phyloP scores from a whole-genome alignment of 2,113 vertebrate species.

The Chaenocephalus aceratus region DNA sequence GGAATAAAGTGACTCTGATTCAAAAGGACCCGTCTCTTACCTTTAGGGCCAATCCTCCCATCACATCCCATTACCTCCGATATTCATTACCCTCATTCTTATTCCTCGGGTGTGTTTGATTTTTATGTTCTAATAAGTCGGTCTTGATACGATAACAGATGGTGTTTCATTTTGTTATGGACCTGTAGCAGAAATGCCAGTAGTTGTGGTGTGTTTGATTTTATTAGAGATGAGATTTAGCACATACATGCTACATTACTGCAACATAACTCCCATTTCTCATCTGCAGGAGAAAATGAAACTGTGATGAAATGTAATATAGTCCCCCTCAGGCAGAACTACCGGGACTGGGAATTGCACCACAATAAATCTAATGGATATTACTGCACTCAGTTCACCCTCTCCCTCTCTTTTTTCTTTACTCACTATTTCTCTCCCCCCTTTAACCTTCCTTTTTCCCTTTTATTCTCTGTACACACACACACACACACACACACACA shows the following conservation, averaged over 20 bases:
- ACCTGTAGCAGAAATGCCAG: constrained; percentile 91
- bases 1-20: constrained; percentile 48
- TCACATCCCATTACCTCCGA: constrained; percentile 67
- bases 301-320: constrained; percentile 99
- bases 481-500: constrained; percentile 21
- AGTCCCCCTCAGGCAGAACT: constrained; percentile 97
- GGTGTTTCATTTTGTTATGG: constrained; percentile 93
- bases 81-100: constrained; percentile 76
- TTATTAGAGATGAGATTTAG: constrained; percentile 99
- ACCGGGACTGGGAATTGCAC: constrained; percentile 96
- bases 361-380: constrained; percentile 99
- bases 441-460: constrained; percentile 63
- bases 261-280: constrained; percentile 96
- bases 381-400: constrained; percentile 88
- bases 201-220: constrained; percentile 98
- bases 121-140: constrained; percentile 94
- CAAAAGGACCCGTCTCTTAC: constrained; percentile 37
- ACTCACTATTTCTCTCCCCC: constrained; percentile 60
- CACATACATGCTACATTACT: constrained; percentile 98
- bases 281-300: constrained; percentile 99
- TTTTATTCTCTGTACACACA: constrained; percentile 57
- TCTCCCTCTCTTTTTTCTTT: constrained; percentile 56
- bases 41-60: constrained; percentile 51
- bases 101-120: constrained; percentile 71
- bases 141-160: constrained; percentile 94